Conservation (phyloP, 1,140 invertebrate species). For the Aphaenogaster floridana region DNA sequence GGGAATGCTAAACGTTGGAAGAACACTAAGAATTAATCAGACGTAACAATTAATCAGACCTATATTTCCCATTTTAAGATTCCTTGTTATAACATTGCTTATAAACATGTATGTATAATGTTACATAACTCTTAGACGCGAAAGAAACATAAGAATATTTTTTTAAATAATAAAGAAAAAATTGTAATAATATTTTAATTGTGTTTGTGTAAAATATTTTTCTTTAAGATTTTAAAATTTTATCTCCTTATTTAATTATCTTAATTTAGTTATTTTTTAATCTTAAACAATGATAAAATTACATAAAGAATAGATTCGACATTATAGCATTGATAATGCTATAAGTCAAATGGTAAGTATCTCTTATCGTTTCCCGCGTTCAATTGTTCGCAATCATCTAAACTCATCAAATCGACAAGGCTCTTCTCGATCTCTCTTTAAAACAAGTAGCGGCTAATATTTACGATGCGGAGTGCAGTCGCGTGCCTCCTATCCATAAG, state of each 20-base stretch:
- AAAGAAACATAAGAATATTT: not conserved
- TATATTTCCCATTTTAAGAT: not conserved
- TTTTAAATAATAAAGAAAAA: not conserved
- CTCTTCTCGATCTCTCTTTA: slow-evolving; percentile 64
- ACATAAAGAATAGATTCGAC: not conserved
- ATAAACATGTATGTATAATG: not conserved
- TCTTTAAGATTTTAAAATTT: not conserved
- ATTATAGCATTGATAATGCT: not conserved
- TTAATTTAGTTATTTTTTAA: not conserved
- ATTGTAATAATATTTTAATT: not conserved
- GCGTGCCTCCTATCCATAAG: slow-evolving; percentile 80
- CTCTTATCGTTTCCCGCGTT: not conserved
- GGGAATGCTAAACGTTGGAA: slow-evolving; percentile 67
- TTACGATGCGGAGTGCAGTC: slow-evolving; percentile 78
- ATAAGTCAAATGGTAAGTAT: not conserved
- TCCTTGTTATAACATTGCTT: not conserved
- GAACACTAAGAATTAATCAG: slow-evolving; percentile 24
- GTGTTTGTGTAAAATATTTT: not conserved
- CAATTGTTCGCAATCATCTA: slow-evolving; percentile 50
- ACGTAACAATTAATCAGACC: slow-evolving; percentile 46
- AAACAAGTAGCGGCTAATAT: slow-evolving; percentile 76
- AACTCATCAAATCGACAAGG: slow-evolving; percentile 64
- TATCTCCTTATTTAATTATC: not conserved
- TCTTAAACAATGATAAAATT: not conserved
- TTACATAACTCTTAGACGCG: not conserved